Base-by-base conservation (phyloP, 2,888 invertebrate species). In the Leptura quadrifasciata region DNA sequence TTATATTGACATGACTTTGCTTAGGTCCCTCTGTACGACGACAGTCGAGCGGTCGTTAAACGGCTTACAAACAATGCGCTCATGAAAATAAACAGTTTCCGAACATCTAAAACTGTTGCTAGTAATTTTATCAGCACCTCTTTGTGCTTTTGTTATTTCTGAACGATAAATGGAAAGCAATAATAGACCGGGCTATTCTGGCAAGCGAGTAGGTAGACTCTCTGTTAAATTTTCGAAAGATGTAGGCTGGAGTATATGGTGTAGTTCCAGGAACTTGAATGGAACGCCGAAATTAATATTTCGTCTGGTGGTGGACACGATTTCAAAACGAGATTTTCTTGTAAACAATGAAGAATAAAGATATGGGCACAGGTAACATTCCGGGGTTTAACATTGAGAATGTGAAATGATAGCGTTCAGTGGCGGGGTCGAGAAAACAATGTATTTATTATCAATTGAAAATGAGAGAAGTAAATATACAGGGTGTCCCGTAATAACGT, bases 1-100 rank as follows among this genome's bases (percentile, higher is more conserved):
- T n/a, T n/a, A n/a, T n/a, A n/a, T n/a, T n/a, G n/a, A n/a, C n/a
- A n/a, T n/a, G n/a, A n/a, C n/a, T n/a, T n/a, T n/a, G n/a, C n/a
- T 8, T 10, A 31, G 5, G 20, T 18, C 68, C 31, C 55, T 57
- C 47, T 55, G 55, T 68, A 57, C 4, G 31, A 55, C 9, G 55
- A 55, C 57, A 24, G 54, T 55, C 68, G 55, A 68, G 68, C 24
- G 68, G 68, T 55, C 55, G 55, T 68, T 68, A 68, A 47, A 67
- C 67, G 54, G 27, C 55, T 18, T 17, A 31, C 65, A 65, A 68
- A 68, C 68, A 68, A 57, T 57, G 68, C 68, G 68, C 57, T 31
- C 35, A 20, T 57, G 57, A 68, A 55, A 31, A 68, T 31, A 68
- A 68, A 68, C 55, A 68, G 31, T n/a, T 57, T 68, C 31, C 15